Percentiles rank a stretch among this genome's conserved stretches.
phyloP scores from a whole-genome alignment of 1,140 invertebrate species.

The Pseudomyrmex concolor region DNA sequence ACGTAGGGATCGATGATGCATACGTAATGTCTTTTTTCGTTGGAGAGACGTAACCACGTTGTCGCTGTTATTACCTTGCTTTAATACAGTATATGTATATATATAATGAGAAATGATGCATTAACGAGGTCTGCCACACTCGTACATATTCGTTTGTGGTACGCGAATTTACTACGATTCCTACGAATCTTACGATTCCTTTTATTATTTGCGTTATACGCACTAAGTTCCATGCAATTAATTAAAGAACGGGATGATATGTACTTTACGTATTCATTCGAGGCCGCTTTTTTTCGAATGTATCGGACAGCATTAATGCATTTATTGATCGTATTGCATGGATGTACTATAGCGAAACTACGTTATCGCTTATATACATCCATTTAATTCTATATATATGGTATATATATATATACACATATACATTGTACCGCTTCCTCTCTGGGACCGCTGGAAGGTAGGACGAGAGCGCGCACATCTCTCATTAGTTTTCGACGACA shows the following conservation, averaged over 20 bases:
- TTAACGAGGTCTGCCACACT: too few relatives aligned
- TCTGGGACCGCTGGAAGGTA: slow-evolving; percentile 39
- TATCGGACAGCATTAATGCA: neutral
- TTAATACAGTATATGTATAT: slow-evolving; percentile 44
- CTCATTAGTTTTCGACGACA: slow-evolving; percentile 1
- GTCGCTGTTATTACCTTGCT: slow-evolving; percentile 75
- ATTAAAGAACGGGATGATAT: too few relatives aligned
- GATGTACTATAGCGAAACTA: slow-evolving; percentile 28
- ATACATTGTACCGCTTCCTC: slow-evolving; percentile 59
- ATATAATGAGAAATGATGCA: too few relatives aligned
- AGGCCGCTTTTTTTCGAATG: neutral
- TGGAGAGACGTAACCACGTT: slow-evolving; percentile 74
- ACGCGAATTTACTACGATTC: too few relatives aligned
- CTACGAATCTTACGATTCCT: too few relatives aligned
- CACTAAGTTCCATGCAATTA: too few relatives aligned
- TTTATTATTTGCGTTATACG: too few relatives aligned
- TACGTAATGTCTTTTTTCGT: slow-evolving; percentile 66
- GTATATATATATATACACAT: slow-evolving; percentile 67
- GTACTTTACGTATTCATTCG: too few relatives aligned
- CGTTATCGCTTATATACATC: slow-evolving; percentile 27
- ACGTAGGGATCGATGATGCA: slow-evolving; percentile 76
- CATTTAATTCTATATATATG: slow-evolving; percentile 62
- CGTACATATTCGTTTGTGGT: too few relatives aligned
- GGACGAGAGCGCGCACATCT: slow-evolving; percentile 46
- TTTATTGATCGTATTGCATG: neutral